Base-by-base conservation (phyloP, 1,140 invertebrate species). In the Drosophila ambigua region DNA sequence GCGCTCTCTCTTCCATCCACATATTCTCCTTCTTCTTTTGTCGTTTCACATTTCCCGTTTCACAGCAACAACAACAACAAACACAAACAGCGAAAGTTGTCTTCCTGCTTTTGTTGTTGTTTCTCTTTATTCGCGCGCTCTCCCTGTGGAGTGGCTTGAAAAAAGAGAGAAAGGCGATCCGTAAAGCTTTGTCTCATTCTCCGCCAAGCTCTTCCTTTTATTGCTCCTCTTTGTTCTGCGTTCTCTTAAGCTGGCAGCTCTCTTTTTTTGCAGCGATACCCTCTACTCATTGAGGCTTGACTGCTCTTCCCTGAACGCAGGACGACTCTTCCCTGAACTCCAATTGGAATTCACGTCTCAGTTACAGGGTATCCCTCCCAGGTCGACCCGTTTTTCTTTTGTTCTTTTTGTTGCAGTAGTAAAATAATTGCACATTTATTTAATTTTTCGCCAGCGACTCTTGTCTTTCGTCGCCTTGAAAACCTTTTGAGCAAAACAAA, bases 61-160 rank as follows among this genome's bases (percentile, higher is more conserved):
- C 68, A 68, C 11, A 39, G 4, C 11, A 39, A 39, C 35, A 39
- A 13, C 35, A 39, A 13, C 35, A 39, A 13, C 11, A 39, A 39
- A 39, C 63, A 65, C 65, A 60, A 85, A 77, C 82, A 87, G 82
- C 82, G 82, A 85, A 85, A 85, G 82, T 87, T 85, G 82, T 77
- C 69, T 85, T 85, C 81, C 81, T 77, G 81, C 66, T 75, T 75
- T 75, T 72, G 74, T 51, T 62, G 49, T 62, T 16, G 26, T 24
- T 43, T 35, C 23, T 35, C 41, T 46, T 58, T 55, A 16, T 53
- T 45, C 43, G 26, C 35, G 35, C 35, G 35, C 35, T 39, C 35
- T 35, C 0, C 31, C 31, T 6, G 9, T 35, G 26, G 5, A 28
- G 26, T 28, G 31, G 31, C 31, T 35, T 9, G 4, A 9, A 35